Evolutionary conservation across 2,888 invertebrate genomes (phyloP).

Genomic region (Cantharis rufa): DNA sequence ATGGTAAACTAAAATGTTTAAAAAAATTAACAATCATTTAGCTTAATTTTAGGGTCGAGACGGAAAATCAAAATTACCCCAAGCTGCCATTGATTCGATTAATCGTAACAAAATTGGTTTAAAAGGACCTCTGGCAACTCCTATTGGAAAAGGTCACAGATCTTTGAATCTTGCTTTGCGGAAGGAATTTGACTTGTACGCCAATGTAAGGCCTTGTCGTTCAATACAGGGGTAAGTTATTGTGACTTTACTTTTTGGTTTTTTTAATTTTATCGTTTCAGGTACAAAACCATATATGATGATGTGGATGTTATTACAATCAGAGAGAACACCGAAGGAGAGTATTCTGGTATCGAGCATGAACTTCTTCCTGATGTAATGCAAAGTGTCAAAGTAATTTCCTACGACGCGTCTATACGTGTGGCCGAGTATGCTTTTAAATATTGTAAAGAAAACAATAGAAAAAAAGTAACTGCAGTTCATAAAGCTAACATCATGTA

Average conservation of each 20-base stretch:
- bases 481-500: constrained; percentile 99
- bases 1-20: constrained; percentile 57
- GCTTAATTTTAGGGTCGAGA: constrained; percentile 73
- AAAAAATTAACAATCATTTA: background rate
- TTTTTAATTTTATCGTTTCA: constrained; percentile 41
- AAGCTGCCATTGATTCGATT: constrained; percentile 95
- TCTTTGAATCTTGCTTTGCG: constrained; percentile 96
- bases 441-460: constrained; percentile 89
- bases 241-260: background rate
- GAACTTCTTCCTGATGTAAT: constrained; percentile 99
- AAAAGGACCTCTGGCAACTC: constrained; percentile 98
- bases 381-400: constrained; percentile 98
- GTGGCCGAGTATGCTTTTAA: constrained; percentile 98
- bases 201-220: constrained; percentile 95
- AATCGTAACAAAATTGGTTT: constrained; percentile 95
- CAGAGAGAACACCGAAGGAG: constrained; percentile 99
- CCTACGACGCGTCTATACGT: constrained; percentile 92
- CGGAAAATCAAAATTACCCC: constrained; percentile 96
- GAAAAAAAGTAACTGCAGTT: constrained; percentile 94
- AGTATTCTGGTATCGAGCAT: constrained; percentile 99
- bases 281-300: constrained; percentile 93
- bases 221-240: constrained; percentile 84
- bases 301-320: constrained; percentile 99
- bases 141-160: constrained; percentile 97
- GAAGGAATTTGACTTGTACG: constrained; percentile 96